A percentile compares a stretch with the other conserved stretches of the same genome.
Evolutionary conservation across 1,140 invertebrate genomes (phyloP).

Genomic region (Bombus confusus): DNA sequence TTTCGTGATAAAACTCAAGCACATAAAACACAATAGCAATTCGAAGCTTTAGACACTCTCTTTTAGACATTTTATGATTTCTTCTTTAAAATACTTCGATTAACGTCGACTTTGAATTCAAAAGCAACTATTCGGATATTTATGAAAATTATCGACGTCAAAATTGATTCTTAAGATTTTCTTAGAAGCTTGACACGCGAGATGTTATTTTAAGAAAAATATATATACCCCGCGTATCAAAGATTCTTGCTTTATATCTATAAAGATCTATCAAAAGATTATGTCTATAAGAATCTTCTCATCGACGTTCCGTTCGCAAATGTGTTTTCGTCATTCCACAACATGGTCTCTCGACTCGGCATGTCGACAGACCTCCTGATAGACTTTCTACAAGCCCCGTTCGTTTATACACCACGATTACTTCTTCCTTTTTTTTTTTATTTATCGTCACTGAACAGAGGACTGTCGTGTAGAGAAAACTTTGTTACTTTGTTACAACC

Average conservation of each 20-base stretch:
- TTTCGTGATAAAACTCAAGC: constrained; percentile 5
- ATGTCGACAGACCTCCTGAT: background rate
- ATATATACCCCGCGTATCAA: background rate
- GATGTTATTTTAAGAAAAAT: background rate
- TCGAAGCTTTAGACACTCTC: background rate
- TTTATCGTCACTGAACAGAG: background rate
- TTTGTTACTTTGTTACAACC: constrained; percentile 56
- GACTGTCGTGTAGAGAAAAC: constrained; percentile 20
- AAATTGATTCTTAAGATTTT: background rate
- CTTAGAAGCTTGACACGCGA: background rate
- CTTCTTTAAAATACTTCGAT: constrained; percentile 11
- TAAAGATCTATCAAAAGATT: too few species aligned
- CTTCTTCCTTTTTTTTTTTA: background rate
- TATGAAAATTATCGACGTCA: background rate
- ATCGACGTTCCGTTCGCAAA: constrained; percentile 16
- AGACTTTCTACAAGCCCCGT: constrained; percentile 36
- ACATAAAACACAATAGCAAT: background rate
- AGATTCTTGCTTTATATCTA: background rate
- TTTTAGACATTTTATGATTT: background rate
- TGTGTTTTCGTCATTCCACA: constrained; percentile 50
- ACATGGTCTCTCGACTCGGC: background rate
- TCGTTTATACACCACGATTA: constrained; percentile 35
- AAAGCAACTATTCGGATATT: background rate
- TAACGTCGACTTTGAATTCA: constrained; percentile 16
- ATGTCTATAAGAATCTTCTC: background rate